Percentiles rank a stretch among this genome's conserved stretches.
These are phyloP conservation scores for Nyctereutes procyonoides DNA, from an alignment of 2,113 vertebrate genomes.

Conservation along the genomic window DNA sequence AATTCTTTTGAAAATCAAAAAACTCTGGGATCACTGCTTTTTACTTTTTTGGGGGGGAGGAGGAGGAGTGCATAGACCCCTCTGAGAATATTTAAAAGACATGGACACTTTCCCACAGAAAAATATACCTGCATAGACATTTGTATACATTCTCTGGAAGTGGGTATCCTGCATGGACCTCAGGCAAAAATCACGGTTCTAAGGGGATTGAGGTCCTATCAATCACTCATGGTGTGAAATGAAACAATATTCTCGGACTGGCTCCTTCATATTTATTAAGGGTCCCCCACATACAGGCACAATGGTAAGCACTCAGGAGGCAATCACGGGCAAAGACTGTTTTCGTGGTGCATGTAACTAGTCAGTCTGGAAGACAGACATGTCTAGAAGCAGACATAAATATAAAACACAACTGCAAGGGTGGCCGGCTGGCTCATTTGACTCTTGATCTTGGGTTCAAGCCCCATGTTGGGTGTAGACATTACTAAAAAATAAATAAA, in stretches of 20 bases:
- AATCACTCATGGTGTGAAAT: background rate
- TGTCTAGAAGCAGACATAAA: background rate
- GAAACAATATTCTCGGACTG: background rate
- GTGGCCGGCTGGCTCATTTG: background rate
- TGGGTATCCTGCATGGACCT: background rate
- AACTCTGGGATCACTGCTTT: background rate
- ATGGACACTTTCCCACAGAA: background rate
- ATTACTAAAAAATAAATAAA: background rate
- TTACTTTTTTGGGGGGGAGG: background rate
- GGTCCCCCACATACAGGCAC: background rate
- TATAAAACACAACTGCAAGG: background rate
- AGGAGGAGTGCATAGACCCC: background rate
- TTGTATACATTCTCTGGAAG: background rate
- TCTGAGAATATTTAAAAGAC: background rate
- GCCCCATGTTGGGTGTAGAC: background rate
- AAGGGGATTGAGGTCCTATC: background rate
- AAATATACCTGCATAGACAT: background rate
- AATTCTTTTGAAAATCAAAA: background rate
- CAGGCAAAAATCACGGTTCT: background rate
- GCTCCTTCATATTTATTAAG: background rate
- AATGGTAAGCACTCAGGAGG: background rate
- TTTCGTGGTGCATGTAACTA: too few species aligned
- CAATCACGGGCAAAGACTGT: background rate
- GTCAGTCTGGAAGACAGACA: background rate
- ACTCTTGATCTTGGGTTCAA: background rate